These are phyloP conservation scores for Pteronura brasiliensis DNA, from an alignment of 2,113 vertebrate species.

Conservation along the genomic window DNA sequence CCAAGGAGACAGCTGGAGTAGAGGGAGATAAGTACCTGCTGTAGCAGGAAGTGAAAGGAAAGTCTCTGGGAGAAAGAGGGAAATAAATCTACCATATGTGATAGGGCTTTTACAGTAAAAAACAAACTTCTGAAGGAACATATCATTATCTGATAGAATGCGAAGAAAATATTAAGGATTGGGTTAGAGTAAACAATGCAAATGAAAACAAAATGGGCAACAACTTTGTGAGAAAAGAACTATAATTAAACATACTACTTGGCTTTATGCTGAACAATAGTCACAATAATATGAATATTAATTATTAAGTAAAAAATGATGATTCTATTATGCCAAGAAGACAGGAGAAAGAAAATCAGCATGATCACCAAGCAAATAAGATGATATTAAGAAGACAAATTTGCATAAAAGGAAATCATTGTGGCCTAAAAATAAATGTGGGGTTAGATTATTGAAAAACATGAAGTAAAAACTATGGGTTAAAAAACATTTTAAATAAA, in stretches of 20 bases:
- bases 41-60: background rate
- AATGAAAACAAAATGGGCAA: background rate
- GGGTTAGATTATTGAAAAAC: slow-evolving; percentile 6
- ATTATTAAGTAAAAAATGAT: background rate
- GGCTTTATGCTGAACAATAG: background rate
- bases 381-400: background rate
- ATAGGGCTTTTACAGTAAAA: background rate
- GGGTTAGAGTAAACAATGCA: background rate
- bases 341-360: background rate
- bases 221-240: background rate
- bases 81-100: background rate
- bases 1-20: background rate
- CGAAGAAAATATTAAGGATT: background rate
- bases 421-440: background rate
- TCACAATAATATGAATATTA: background rate
- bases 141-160: background rate
- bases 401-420: background rate
- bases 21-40: background rate
- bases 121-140: background rate
- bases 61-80: background rate
- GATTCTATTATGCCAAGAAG: background rate
- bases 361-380: background rate
- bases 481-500: background rate
- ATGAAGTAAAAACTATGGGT: background rate
- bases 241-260: background rate